A percentile compares a stretch with the other conserved stretches of the same genome.
Evolutionary conservation across 1,140 invertebrate genomes (phyloP).

Genomic region (Pseudomyrmex cubaensis): DNA sequence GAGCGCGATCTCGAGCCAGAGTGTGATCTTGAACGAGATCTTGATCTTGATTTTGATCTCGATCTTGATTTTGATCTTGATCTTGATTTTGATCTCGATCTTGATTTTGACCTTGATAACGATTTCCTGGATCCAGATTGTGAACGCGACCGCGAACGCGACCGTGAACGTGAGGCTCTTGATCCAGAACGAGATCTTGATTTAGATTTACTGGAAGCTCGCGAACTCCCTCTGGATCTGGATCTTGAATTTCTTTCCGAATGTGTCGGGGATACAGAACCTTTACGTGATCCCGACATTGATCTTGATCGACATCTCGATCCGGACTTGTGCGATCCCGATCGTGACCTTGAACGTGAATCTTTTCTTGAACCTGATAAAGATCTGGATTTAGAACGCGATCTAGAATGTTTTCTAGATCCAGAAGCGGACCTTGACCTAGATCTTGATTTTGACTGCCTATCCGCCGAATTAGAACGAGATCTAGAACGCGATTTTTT

Average conservation of each 20-base stretch:
- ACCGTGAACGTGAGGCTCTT: conserved; percentile 74
- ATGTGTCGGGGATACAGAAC: conserved; percentile 67
- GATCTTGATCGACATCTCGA: conserved; percentile 77
- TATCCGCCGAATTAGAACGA: conserved; percentile 72
- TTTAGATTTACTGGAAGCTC: conserved; percentile 76
- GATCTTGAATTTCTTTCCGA: conserved; percentile 73
- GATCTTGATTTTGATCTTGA: conserved; percentile 68
- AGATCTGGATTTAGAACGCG: conserved; percentile 64
- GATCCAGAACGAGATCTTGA: conserved; percentile 67
- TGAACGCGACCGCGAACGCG: conserved; percentile 75
- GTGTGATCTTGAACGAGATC: conserved; percentile 73
- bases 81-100: neutral
- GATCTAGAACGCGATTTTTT: conserved; percentile 69
- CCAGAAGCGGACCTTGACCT: conserved; percentile 66
- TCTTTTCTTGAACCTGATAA: conserved; percentile 76
- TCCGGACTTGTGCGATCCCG: conserved; percentile 72
- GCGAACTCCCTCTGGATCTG: conserved; percentile 75
- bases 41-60: conserved; percentile 9
- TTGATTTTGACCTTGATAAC: neutral
- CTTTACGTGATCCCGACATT: conserved; percentile 72
- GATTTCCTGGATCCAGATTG: conserved; percentile 42
- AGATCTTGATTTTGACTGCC: conserved; percentile 70
- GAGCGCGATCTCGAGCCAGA: conserved; percentile 62
- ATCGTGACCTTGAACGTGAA: conserved; percentile 77
- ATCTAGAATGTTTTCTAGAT: conserved; percentile 72